These are phyloP conservation scores for Trachelus tabidus DNA, from an alignment of 2,888 invertebrate species.

Conservation along the genomic window DNA sequence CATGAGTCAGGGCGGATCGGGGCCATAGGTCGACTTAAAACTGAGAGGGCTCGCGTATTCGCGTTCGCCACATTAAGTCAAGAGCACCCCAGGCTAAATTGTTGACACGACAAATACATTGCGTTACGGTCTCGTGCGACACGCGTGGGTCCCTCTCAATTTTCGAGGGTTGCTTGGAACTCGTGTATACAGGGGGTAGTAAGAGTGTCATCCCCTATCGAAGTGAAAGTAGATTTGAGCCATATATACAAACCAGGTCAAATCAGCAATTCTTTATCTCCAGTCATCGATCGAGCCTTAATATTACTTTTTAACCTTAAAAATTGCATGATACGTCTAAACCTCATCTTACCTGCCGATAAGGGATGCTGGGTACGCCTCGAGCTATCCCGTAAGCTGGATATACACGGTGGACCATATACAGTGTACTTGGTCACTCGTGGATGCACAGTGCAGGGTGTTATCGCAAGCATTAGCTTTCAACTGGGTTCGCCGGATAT, in stretches of 20 bases:
- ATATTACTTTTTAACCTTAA: neutral
- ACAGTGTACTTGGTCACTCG: slow-evolving; percentile 16
- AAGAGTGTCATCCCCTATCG: neutral
- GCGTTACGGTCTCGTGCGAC: slow-evolving; percentile 39
- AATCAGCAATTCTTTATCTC: neutral
- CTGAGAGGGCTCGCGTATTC: slow-evolving; percentile 11
- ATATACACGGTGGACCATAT: neutral
- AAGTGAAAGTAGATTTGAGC: neutral
- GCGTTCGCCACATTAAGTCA: slow-evolving; percentile 54
- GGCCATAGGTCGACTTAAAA: slow-evolving; percentile 10
- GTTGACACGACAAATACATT: slow-evolving; percentile 64
- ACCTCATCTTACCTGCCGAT: neutral
- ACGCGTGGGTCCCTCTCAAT: slow-evolving; percentile 27
- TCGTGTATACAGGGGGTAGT: neutral
- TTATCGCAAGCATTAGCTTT: slow-evolving; percentile 63
- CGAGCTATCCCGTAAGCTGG: neutral
- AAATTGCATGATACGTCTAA: neutral
- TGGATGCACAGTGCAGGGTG: slow-evolving; percentile 31
- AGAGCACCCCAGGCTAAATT: slow-evolving; percentile 53
- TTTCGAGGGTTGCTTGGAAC: neutral
- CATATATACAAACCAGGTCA: neutral
- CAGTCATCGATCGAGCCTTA: accelerated
- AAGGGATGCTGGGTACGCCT: neutral
- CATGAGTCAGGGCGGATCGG: slow-evolving; percentile 22
- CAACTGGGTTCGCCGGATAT: slow-evolving; percentile 54